Base-by-base conservation (phyloP, 2,888 invertebrate species). In the Scaptomyza tumidula region DNA sequence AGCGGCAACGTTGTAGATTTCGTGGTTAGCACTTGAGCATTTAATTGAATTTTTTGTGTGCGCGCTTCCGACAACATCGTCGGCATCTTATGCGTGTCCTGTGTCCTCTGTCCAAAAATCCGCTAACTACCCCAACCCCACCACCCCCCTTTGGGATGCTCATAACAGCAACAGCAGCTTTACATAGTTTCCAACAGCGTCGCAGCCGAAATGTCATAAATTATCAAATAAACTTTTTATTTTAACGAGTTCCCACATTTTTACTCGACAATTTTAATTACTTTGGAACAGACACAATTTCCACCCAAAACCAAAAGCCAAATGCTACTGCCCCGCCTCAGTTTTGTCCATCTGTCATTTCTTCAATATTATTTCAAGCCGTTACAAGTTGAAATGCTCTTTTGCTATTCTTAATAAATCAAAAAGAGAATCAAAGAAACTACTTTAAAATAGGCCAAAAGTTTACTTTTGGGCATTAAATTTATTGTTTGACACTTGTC, bases 221-320 rank as follows among this genome's bases (percentile, higher is more conserved):
- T 80, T 80, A 74, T 83, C 77, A 83, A 83, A 80, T 80, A 83
- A 83, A 80, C 54, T 80, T 83, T 80, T 72, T 80, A 71, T 74
- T 83, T 76, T 80, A 69, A 74, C 67, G 75, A 67, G 75, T 57
- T 48, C 52, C 54, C 46, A 46, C 66, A 56, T 65, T 81, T 81
- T 73, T 63, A 55, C 50, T 61, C 58, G 19, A 43, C 45, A 64
- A 59, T 78, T 78, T 81, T 78, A 78, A 81, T 78, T 78, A 81
- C 71, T 78, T 81, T 74, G 50, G 56, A 49, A 46, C 53, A 59
- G 49, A 65, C 41, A 41, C 6, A 65, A 56, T 59, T 44, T 53
- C 31, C 16, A 6, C 16, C 2, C 14, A 57, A 44, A 63, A 37
- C 31, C 37, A 66, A 56, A n/a, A 53, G 50, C 52, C 41, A 65